Base-by-base conservation (phyloP, 1,140 invertebrate genomes). In the Leguminivora glycinivorella region DNA sequence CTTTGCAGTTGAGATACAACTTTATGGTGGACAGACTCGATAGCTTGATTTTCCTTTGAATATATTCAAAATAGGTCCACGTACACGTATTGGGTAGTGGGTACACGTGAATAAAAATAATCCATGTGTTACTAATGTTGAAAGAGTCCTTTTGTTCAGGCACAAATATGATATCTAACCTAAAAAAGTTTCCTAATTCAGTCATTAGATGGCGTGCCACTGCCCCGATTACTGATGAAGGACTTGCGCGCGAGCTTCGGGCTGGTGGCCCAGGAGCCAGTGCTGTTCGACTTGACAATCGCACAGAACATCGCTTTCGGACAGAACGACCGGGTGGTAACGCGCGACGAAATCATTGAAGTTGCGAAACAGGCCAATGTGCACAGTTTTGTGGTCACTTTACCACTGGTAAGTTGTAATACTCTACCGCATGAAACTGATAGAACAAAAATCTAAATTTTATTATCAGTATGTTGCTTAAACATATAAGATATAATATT, bases 291-390 rank as follows among this genome's bases (percentile, higher is more conserved):
- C 80, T 91, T 93, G 66, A 94, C 93, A 4, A 95, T 96, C 40
- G 87, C 83, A n/a, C 94, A 96, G 66, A 97, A 97, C 79, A 96
- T 97, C 71, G 92, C 93, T 0, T 96, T 96, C 80, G 95, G 95
- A 2, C 93, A 95, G 79, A 94, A 95, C 79, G 81, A 83, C 0
- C 77, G 93, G n/a, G 76, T 88, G 4, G 88, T 92, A 0, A 69
- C 75, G 1, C 89, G 93, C 83, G 92, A 94, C 67, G 95, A 96
- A 83, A 92, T 95, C 6, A 92, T 94, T 5, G 85, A 90, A 4
- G 95, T 95, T 1, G 95, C 95, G 0, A 92, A 92, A 75, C 93
- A 94, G 77, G 95, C 95, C 0, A 96, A 97, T 80, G 95, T 96
- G 70, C 95, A 96, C 78, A 92, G 94, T 52, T 96, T 96, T 70